These are phyloP conservation scores for Amazonetta brasiliensis DNA, from an alignment of 2,797 vertebrate genomes.

Conservation along the genomic window DNA sequence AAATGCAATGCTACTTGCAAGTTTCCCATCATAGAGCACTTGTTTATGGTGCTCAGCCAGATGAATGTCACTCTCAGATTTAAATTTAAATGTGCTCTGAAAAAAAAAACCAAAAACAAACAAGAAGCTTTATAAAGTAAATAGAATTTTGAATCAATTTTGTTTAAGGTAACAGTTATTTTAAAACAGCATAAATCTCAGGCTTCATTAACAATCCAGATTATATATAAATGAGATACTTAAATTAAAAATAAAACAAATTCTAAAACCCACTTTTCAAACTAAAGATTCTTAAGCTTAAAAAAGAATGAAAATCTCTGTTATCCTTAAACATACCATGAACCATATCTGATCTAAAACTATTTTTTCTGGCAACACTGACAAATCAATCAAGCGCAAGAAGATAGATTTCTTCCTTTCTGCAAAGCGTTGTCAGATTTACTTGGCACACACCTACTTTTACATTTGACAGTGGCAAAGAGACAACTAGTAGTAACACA, in stretches of 20 bases:
- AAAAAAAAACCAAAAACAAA: background rate
- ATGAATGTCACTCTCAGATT: constrained; percentile 97
- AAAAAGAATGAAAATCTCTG: background rate
- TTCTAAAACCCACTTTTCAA: background rate
- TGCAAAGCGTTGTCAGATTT: constrained; percentile 5
- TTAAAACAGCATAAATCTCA: background rate
- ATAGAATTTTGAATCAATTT: background rate
- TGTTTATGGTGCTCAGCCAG: constrained; percentile 97
- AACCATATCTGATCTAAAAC: background rate
- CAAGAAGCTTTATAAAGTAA: background rate
- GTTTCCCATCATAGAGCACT: constrained; percentile 94
- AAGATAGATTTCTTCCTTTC: constrained; percentile 13
- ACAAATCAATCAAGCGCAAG: constrained; percentile 12
- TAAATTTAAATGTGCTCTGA: constrained; percentile 98
- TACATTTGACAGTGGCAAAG: constrained; percentile 23
- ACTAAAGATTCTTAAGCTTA: background rate
- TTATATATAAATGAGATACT: background rate
- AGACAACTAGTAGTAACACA: background rate
- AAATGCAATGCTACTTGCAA: constrained; percentile 95
- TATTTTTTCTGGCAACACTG: background rate
- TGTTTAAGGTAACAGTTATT: constrained; percentile 3
- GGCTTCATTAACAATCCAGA: background rate
- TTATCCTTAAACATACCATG: background rate
- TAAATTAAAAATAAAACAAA: background rate
- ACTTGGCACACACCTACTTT: background rate